These are phyloP conservation scores for Hypena proboscidalis DNA, from an alignment of 2,888 invertebrate genomes.

Conservation along the genomic window DNA sequence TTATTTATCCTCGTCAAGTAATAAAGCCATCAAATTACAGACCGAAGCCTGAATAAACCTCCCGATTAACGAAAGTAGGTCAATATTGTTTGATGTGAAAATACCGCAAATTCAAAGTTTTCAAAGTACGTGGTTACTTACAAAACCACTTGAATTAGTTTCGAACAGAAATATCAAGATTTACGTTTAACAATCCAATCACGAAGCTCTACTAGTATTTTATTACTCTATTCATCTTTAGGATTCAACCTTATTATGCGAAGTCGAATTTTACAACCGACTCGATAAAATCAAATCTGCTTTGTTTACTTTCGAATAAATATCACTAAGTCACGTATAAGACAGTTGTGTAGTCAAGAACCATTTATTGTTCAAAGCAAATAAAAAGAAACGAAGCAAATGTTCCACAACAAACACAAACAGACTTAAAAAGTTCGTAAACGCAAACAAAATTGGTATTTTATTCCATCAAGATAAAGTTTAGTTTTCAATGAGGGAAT, in stretches of 20 bases:
- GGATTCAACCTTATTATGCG: conserved; percentile 54
- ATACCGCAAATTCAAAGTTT: too few species aligned
- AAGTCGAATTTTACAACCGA: conserved; percentile 55
- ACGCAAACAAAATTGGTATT: conserved; percentile 32
- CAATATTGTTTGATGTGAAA: too few species aligned
- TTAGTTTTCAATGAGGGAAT: conserved; percentile 32
- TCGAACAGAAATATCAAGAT: conserved; percentile 24
- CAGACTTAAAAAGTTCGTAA: conserved; percentile 37
- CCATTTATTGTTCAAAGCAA: conserved; percentile 77
- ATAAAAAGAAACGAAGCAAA: conserved; percentile 71
- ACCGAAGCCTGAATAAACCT: too few species aligned
- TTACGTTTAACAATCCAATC: conserved; percentile 42
- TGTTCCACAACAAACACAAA: conserved; percentile 46
- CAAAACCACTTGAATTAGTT: conserved; percentile 17
- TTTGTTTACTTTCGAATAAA: conserved; percentile 64
- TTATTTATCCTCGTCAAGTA: too few species aligned
- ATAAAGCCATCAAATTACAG: too few species aligned
- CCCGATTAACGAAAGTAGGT: too few species aligned
- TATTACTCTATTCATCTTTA: conserved; percentile 49
- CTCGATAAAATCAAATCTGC: conserved; percentile 65
- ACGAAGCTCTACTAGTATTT: conserved; percentile 40
- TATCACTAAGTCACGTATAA: conserved; percentile 63
- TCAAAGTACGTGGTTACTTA: conserved; percentile 15
- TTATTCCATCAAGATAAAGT: conserved; percentile 34
- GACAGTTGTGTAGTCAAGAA: conserved; percentile 66